Conservation (phyloP, 1,140 invertebrate genomes). For the Drosophila ambigua region DNA sequence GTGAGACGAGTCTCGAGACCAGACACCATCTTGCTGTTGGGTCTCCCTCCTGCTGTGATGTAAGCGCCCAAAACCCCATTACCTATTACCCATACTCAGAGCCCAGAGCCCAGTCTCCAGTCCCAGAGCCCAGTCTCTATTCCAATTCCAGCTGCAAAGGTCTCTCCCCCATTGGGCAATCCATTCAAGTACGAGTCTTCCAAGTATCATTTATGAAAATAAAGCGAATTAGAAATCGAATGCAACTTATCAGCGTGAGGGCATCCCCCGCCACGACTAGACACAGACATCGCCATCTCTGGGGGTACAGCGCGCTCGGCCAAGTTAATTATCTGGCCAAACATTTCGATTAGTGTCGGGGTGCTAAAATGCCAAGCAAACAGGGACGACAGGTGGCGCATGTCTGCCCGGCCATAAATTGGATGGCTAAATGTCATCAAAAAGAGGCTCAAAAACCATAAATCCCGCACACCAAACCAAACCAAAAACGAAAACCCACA, state of each 20-base stretch:
- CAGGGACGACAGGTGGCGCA: slow-evolving; percentile 58
- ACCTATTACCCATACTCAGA: slow-evolving; percentile 13
- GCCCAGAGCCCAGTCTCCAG: slow-evolving; percentile 3
- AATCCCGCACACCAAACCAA: neutral
- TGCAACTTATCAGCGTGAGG: slow-evolving; percentile 33
- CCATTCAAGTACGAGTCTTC: neutral
- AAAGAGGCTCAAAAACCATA: slow-evolving; percentile 18
- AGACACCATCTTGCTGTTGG: slow-evolving; percentile 6
- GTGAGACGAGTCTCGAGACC: slow-evolving; percentile 44
- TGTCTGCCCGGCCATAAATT: slow-evolving; percentile 44
- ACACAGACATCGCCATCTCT: slow-evolving; percentile 4
- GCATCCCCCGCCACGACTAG: slow-evolving; percentile 32
- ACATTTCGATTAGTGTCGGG: slow-evolving; percentile 54
- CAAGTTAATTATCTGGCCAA: slow-evolving; percentile 54
- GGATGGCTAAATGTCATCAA: slow-evolving; percentile 44
- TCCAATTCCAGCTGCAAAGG: slow-evolving; percentile 38
- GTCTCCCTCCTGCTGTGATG: slow-evolving; percentile 71
- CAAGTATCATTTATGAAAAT: neutral
- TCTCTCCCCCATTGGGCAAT: slow-evolving; percentile 45
- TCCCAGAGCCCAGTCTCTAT: slow-evolving; percentile 25
- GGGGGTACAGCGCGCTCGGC: slow-evolving; percentile 7
- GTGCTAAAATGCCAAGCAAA: slow-evolving; percentile 57
- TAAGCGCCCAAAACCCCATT: slow-evolving; percentile 52
- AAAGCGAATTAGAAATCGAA: slow-evolving; percentile 45
- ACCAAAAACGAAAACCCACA: neutral